phyloP scores from a whole-genome alignment of 2,888 invertebrate genomes.

The Busseola fusca region DNA sequence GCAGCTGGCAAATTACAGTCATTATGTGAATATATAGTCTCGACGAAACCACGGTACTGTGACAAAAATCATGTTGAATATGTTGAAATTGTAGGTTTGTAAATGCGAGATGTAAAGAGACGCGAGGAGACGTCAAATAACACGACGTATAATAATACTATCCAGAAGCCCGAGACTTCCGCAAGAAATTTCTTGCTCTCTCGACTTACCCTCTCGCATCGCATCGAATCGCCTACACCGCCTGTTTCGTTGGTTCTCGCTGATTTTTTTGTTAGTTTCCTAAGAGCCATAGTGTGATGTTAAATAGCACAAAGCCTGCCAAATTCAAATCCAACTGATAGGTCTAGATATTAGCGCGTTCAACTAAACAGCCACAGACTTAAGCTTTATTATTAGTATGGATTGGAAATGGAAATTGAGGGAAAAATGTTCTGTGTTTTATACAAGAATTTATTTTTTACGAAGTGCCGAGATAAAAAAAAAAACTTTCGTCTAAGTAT shows the following conservation, averaged over 20 bases:
- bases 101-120: conserved; percentile 35
- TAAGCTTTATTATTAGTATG: not conserved
- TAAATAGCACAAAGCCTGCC: no score
- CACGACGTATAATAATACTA: not conserved
- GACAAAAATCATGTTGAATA: conserved; percentile 57
- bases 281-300: no score
- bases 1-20: conserved; percentile 60
- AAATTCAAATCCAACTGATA: no score
- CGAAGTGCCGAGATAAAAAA: not conserved
- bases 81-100: conserved; percentile 48
- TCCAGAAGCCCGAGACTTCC: no score
- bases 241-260: no score
- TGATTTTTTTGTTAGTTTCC: no score
- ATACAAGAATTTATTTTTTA: conserved; percentile 12
- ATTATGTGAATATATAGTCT: conserved; percentile 56
- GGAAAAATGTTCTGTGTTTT: conserved; percentile 4
- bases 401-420: conserved; percentile 4
- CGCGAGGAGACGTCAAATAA: conserved; percentile 19
- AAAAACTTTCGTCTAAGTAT: not conserved
- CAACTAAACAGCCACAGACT: no score
- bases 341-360: no score
- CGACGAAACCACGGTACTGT: conserved; percentile 42
- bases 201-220: no score
- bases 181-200: no score
- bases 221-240: no score